Conservation (phyloP, 2,113 vertebrate species). For the Corapipo altera region DNA sequence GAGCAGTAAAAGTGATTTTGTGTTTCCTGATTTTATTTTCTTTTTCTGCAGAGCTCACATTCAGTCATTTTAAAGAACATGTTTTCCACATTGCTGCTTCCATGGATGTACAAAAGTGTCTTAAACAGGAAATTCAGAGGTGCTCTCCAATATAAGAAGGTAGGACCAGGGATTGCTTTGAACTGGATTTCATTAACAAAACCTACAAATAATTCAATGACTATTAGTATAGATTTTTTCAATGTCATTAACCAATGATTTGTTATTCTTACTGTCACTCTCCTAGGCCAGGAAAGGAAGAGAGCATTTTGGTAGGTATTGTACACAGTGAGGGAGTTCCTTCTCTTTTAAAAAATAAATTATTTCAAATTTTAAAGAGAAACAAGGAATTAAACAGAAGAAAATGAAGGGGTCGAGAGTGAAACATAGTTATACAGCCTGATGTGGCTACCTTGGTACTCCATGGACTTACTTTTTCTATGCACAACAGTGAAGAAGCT, state of each 20-base stretch:
- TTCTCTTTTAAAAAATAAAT: background rate
- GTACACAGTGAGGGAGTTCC: background rate
- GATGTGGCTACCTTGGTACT: background rate
- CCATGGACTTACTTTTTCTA: background rate
- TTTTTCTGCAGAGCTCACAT: background rate
- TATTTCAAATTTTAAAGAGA: background rate
- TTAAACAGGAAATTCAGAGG: background rate
- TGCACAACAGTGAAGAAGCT: background rate
- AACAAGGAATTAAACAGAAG: background rate
- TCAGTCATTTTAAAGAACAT: background rate
- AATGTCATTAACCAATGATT: background rate
- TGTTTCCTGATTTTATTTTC: background rate
- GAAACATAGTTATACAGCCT: background rate
- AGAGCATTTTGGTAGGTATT: background rate
- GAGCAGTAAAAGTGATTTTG: background rate
- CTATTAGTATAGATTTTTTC: background rate
- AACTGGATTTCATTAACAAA: background rate
- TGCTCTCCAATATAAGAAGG: background rate
- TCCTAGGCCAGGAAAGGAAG: background rate
- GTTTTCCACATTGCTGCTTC: background rate
- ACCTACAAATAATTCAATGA: background rate
- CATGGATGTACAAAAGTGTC: background rate
- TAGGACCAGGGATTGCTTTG: background rate
- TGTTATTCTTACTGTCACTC: background rate
- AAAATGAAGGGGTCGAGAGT: background rate